Conservation (phyloP, 2,888 invertebrate species). For the Slavum lentiscoides region DNA sequence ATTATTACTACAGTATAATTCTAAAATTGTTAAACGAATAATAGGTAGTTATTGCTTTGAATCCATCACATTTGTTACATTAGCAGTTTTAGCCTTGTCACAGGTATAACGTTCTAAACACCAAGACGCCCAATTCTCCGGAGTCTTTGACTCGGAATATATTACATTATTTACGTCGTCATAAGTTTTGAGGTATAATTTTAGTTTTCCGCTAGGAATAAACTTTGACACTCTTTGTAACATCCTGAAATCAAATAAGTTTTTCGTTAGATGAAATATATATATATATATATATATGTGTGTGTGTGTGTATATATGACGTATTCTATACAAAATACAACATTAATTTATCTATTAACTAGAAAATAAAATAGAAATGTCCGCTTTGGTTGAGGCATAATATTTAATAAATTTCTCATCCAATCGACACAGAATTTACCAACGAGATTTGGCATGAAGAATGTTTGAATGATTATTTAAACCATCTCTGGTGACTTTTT, state of each 20-base stretch:
- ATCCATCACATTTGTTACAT: neutral
- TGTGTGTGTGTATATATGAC: too few relatives aligned
- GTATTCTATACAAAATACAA: too few relatives aligned
- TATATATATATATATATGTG: too few relatives aligned
- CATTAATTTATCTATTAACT: too few relatives aligned
- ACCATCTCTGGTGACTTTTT: too few relatives aligned
- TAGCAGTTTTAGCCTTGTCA: neutral
- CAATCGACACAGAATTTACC: too few relatives aligned
- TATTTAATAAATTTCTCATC: too few relatives aligned
- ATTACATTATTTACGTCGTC: conserved; percentile 7
- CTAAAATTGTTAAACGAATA: neutral
- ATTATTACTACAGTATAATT: neutral
- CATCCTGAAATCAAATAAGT: conserved; percentile 4
- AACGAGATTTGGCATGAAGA: too few relatives aligned
- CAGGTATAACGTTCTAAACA: conserved; percentile 31
- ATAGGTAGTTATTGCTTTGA: neutral
- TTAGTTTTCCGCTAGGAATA: conserved; percentile 13
- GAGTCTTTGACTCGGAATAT: neutral
- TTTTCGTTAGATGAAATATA: too few relatives aligned
- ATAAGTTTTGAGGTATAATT: conserved; percentile 20
- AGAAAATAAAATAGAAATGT: too few relatives aligned
- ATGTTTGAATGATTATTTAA: too few relatives aligned
- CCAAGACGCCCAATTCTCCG: conserved; percentile 28
- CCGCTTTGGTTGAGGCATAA: too few relatives aligned
- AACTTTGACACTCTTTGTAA: neutral